Percentiles rank a stretch among this genome's conserved stretches.
phyloP scores from a whole-genome alignment of 2,113 vertebrate species.

The Perca schrenkii region DNA sequence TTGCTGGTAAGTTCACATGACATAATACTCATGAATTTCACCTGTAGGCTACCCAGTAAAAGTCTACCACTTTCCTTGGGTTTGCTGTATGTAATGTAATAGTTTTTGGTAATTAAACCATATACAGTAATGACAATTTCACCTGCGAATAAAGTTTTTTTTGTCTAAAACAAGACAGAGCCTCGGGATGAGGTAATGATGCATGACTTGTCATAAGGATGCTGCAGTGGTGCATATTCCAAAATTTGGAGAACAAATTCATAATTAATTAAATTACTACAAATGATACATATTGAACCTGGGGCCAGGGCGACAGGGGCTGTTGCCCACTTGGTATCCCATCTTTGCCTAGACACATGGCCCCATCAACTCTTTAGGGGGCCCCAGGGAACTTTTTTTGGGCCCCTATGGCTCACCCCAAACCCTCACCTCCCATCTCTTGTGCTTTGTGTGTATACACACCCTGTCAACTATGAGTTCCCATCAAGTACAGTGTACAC shows the following conservation, averaged over 20 bases:
- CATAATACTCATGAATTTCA: not conserved
- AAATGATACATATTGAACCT: slow-evolving; percentile 14
- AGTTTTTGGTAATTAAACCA: not conserved
- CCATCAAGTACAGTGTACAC: not conserved
- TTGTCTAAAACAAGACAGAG: not conserved
- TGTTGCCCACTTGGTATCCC: not conserved
- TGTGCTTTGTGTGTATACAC: not conserved
- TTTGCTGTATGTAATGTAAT: not conserved
- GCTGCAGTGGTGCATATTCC: not conserved
- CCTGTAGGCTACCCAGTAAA: not conserved
- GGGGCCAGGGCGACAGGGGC: not conserved
- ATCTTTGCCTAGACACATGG: not conserved
- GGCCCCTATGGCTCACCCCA: not conserved
- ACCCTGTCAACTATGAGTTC: not conserved
- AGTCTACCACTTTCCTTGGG: not conserved
- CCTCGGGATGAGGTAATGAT: not conserved
- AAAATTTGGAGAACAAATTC: not conserved
- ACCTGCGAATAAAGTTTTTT: not conserved
- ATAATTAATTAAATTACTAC: not conserved
- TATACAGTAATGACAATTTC: not conserved
- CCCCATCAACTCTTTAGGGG: not conserved
- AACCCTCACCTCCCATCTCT: not conserved
- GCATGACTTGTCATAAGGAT: not conserved
- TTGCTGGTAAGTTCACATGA: not conserved
- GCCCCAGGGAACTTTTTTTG: not conserved